Evolutionary conservation across 2,113 vertebrate species (phyloP), one percentile per base, ranked within the genome.

Genomic region (Cardinalis cardinalis): DNA sequence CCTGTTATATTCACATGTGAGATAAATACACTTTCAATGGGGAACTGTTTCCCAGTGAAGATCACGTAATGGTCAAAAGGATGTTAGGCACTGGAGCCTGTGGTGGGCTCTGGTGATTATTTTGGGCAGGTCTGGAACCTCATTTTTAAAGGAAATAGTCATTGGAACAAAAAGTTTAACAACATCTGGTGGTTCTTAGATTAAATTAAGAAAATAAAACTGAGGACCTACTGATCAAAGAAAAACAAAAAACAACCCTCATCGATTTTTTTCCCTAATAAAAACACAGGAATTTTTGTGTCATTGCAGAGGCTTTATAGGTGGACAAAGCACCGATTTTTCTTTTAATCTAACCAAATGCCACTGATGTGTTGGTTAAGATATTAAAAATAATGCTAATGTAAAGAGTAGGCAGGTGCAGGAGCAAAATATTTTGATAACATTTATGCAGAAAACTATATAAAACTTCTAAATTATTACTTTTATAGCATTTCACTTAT

Each of bases 401-500:
- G 36, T 53, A 82, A 95, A 96, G 86, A 95, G 95, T 96, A 96
- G 92, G 95, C 96, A 97, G 96, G 93, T 97, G 96, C 87, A 94
- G 93, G 89, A 97, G 87, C 53, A 96, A 94, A 97, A 95, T 96
- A 95, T 95, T 96, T 97, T 97, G 93, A 93, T 97, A 89, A 88
- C 66, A 95, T 95, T 97, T 97, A 91, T 94, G 92, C 80, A 60
- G 44, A 96, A 95, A 95, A 96, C 83, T 84, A 72, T 92, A 90
- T 94, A 94, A 96, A 96, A 75, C 51, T 90, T 95, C 70, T 56
- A 95, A 95, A 94, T 77, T 19, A 65, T 66, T 89, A 87, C 64
- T 93, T 97, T 95, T 95, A 92, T 96, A 93, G 84, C 73, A 73
- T 92, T 91, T 93, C 83, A 86, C 46, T 95, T 96, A 46, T 93